These are phyloP conservation scores for Tenrec ecaudatus DNA, from an alignment of 2,113 vertebrate species.

Conservation along the genomic window DNA sequence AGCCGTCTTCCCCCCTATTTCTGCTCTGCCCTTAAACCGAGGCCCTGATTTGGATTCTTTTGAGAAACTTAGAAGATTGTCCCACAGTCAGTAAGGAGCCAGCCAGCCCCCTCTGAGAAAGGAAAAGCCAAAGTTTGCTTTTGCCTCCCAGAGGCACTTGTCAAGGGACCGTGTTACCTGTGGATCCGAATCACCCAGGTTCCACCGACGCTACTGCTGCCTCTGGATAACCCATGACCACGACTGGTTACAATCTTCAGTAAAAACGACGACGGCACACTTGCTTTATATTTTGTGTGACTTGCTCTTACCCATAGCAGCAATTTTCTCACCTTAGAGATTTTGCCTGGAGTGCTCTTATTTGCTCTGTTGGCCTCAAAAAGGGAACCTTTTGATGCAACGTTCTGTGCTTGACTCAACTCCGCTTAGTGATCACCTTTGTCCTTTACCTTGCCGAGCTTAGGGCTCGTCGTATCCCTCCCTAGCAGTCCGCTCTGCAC, in stretches of 20 bases:
- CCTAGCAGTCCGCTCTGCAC: neutral
- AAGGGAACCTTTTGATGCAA: neutral
- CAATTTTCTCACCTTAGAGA: neutral
- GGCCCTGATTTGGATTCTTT: neutral
- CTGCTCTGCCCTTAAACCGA: neutral
- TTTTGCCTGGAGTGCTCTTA: neutral
- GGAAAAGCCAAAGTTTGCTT: neutral
- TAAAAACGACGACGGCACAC: neutral
- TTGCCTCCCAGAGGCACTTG: neutral
- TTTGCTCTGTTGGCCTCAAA: neutral
- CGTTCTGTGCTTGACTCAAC: neutral
- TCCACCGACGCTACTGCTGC: neutral
- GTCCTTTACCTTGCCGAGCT: neutral
- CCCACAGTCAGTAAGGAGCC: neutral
- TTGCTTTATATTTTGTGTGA: neutral
- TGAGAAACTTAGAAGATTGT: slow-evolving; percentile 11
- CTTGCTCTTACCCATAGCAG: neutral
- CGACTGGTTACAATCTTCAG: neutral
- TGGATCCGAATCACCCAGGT: neutral
- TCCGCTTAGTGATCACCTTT: neutral
- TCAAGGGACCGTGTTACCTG: neutral
- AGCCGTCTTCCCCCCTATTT: neutral
- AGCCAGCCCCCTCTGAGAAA: neutral
- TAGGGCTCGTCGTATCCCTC: neutral
- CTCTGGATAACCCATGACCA: neutral